Percentiles rank a stretch among this genome's conserved stretches.
Evolutionary conservation across 2,113 vertebrate genomes (phyloP).

Genomic region (Chlamydotis undulata): DNA sequence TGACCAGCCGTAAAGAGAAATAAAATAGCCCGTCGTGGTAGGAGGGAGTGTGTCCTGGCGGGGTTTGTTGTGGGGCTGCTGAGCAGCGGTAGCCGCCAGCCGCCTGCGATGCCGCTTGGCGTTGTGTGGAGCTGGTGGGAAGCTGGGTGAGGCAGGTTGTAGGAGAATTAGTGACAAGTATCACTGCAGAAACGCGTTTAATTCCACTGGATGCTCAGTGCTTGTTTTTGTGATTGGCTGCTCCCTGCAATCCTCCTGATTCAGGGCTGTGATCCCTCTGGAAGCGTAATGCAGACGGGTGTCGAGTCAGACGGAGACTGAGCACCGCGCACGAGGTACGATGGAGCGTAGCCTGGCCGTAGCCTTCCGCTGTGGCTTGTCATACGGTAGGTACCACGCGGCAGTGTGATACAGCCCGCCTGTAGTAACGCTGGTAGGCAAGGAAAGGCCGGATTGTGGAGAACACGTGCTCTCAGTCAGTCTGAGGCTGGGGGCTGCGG

Average conservation of each 20-base stretch:
- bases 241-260: background rate
- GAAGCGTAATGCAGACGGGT: background rate
- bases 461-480: background rate
- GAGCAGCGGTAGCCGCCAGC: too few relatives aligned
- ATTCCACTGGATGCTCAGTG: background rate
- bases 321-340: rapidly evolving
- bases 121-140: background rate
- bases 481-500: background rate
- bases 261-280: background rate
- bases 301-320: background rate
- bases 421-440: too few relatives aligned
- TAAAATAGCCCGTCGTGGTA: background rate
- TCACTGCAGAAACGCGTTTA: background rate
- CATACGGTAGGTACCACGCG: too few relatives aligned
- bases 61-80: background rate
- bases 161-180: background rate
- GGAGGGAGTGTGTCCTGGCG: rapidly evolving
- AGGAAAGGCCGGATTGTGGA: background rate
- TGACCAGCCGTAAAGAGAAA: background rate
- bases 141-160: background rate
- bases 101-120: background rate
- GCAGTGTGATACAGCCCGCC: too few relatives aligned
- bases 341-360: too few relatives aligned
- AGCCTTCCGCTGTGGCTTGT: background rate
- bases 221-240: background rate